Percentiles rank a stretch among this genome's conserved stretches.
Evolutionary conservation across 2,113 vertebrate species (phyloP).

Genomic region (Nibea coibor): DNA sequence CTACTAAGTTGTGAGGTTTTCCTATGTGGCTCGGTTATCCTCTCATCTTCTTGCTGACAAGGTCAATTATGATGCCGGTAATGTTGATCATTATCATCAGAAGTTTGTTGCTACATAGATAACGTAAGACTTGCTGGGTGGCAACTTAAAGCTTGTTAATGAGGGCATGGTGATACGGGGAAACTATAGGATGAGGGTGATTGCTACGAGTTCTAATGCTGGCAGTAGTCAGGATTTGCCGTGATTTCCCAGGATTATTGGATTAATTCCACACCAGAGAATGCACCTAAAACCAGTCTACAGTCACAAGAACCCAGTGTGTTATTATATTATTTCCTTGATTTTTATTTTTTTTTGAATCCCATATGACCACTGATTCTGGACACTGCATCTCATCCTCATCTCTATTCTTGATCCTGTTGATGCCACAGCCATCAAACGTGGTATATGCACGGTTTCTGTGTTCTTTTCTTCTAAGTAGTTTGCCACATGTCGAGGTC

Average conservation of each 20-base stretch:
- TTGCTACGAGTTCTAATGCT: constrained; percentile 46
- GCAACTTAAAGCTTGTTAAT: constrained; percentile 37
- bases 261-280: constrained; percentile 63
- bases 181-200: constrained; percentile 41
- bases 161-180: constrained; percentile 1
- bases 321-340: constrained; percentile 17
- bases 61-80: constrained; percentile 4
- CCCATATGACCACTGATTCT: neutral
- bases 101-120: constrained; percentile 4
- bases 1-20: neutral
- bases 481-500: constrained; percentile 78
- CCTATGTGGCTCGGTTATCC: neutral
- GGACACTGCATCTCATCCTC: neutral
- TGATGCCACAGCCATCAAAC: constrained; percentile 34
- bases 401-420: constrained; percentile 22
- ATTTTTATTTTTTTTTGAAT: neutral
- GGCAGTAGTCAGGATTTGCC: constrained; percentile 54
- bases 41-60: constrained; percentile 18
- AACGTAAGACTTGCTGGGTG: constrained; percentile 24
- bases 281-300: constrained; percentile 35
- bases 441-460: constrained; percentile 43
- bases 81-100: constrained; percentile 6
- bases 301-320: constrained; percentile 34
- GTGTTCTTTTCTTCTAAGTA: constrained; percentile 62
- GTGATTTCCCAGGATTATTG: constrained; percentile 45